Base-by-base conservation (phyloP, 1,140 invertebrate genomes). In the Bombus turneri region DNA sequence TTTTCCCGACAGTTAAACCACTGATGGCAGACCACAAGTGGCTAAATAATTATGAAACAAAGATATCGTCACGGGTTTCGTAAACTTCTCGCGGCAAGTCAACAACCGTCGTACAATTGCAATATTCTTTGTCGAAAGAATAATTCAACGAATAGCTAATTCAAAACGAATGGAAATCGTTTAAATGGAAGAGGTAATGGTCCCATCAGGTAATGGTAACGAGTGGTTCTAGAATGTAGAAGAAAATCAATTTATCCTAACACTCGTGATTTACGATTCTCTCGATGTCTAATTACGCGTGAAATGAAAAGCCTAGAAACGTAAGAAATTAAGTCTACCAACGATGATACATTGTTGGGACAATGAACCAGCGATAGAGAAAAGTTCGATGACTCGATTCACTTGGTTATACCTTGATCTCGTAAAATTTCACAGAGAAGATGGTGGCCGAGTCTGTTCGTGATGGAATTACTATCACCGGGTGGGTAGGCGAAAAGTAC, bases 351-450 rank as follows among this genome's bases (percentile, higher is more conserved):
- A 6, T 1, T 28, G 4, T 25, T 31, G 10, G 18, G 31, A 64
- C 43, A 5, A n/a, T 5, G 31, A 39, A 72, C 53, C 53, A 41
- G 53, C 31, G 37, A n/a, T 28, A 10, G 10, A 37, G 12, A 4
- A 28, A 15, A 25, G 31, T 43, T 82, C 64, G 39, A 73, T 53
- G 73, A 25, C 43, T 47, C 66, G 68, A 81, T 81, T 34, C 81
- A 37, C 31, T 9, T 34, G 71, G 47, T 34, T 73, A 64, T 31
- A 47, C 47, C 62, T 74, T 71, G 81, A 88, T 90, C 82, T 90
- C 88, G 85, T 91, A 88, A 91, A 90, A 28, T 89, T 43, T 31
- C 68, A 18, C 68, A 28, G 47, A 37, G 73, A 82, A 37, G 62
- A 81, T 59, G 66, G 18, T 39, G 86, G 28, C 39, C 41, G 62